Percentiles rank a stretch among this genome's conserved stretches.
Evolutionary conservation across 2,797 vertebrate species (phyloP).

Genomic region (Hylomyscus alleni): DNA sequence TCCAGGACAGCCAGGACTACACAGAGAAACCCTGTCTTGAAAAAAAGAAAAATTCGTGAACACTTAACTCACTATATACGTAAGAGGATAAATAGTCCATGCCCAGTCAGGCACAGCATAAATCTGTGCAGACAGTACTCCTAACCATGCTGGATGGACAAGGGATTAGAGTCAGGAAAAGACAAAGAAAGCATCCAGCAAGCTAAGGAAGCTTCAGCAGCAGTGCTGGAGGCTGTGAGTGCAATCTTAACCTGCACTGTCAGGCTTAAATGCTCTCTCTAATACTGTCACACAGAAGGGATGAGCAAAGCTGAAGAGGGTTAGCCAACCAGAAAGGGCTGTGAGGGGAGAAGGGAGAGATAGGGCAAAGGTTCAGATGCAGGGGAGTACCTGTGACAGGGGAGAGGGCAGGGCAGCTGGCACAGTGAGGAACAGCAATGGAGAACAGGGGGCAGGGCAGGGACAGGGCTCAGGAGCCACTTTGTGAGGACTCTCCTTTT

Average conservation of each 20-base stretch:
- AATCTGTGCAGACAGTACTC: neutral
- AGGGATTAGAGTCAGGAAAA: too few relatives aligned
- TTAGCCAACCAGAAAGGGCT: neutral
- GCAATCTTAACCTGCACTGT: accelerated
- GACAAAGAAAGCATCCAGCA: neutral
- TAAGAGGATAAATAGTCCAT: neutral
- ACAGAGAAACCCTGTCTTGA: too few relatives aligned
- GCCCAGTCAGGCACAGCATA: neutral
- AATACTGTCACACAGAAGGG: neutral
- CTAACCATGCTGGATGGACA: neutral
- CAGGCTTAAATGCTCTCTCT: neutral
- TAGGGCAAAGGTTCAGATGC: neutral
- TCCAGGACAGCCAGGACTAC: too few relatives aligned
- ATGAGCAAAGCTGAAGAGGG: neutral
- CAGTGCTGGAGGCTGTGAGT: accelerated
- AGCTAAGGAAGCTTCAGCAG: accelerated
- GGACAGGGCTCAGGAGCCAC: neutral
- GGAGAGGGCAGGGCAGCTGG: neutral
- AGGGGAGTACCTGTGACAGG: neutral
- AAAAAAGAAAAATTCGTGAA: too few relatives aligned
- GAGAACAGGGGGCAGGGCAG: too few relatives aligned
- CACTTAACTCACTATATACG: too few relatives aligned
- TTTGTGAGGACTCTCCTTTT: neutral
- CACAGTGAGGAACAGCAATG: neutral
- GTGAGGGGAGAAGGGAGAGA: neutral